Conservation (phyloP, 2,113 vertebrate genomes). For the Brachyistius frenatus region DNA sequence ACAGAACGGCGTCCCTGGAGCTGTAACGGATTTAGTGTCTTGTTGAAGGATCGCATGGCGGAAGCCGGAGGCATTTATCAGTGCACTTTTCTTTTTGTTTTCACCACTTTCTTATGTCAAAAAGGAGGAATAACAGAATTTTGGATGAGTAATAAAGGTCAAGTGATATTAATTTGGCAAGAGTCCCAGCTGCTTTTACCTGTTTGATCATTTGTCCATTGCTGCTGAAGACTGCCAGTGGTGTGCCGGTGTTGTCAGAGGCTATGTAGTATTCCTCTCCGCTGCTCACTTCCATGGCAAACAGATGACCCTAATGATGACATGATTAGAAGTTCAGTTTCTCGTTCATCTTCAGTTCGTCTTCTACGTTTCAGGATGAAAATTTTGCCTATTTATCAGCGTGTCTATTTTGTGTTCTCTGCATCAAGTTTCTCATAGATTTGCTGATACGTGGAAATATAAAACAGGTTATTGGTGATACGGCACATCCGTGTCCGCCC, state of each 20-base stretch:
- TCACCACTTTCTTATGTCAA: too few relatives aligned
- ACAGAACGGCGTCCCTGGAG: too few relatives aligned
- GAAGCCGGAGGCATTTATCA: not conserved
- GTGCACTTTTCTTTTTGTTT: too few relatives aligned
- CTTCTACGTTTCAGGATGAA: not conserved
- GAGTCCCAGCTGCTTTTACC: slow-evolving; percentile 53
- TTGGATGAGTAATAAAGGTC: not conserved
- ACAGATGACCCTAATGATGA: slow-evolving; percentile 89
- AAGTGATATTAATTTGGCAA: not conserved
- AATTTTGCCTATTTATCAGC: not conserved
- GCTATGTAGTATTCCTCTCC: slow-evolving; percentile 98
- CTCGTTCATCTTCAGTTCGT: not conserved
- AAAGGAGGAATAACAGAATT: not conserved
- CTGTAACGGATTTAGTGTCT: not conserved
- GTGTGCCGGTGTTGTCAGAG: slow-evolving; percentile 97
- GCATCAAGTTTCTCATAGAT: not conserved
- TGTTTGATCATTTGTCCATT: slow-evolving; percentile 99
- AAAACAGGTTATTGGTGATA: not conserved
- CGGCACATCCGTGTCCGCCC: not conserved
- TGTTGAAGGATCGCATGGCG: not conserved
- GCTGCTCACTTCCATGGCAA: slow-evolving; percentile 99
- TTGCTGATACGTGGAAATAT: not conserved
- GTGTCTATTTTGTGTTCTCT: not conserved
- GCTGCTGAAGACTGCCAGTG: slow-evolving; percentile 97
- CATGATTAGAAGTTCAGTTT: slow-evolving; percentile 4